Conservation (phyloP, 2,888 invertebrate genomes). For the Cryptophagus acutangulus region DNA sequence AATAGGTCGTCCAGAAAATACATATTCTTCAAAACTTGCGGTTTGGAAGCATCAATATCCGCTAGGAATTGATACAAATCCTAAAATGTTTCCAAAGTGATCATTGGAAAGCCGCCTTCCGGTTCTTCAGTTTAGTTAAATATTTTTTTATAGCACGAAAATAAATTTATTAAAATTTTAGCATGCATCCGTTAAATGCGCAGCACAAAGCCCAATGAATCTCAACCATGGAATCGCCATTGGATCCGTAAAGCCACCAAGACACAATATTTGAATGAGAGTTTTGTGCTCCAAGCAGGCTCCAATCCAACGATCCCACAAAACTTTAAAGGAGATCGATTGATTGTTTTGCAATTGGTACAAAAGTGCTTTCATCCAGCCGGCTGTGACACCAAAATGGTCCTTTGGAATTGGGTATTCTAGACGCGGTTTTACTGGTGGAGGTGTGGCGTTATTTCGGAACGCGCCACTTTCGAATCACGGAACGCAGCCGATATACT, state of each 20-base stretch:
- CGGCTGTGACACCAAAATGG: constrained; percentile 72
- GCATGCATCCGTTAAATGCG: constrained; percentile 59
- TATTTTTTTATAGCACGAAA: constrained; percentile 5
- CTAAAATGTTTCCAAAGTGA: constrained; percentile 60
- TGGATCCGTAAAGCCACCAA: constrained; percentile 64
- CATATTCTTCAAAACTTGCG: constrained; percentile 37
- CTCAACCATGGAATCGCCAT: constrained; percentile 64
- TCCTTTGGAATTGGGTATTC: constrained; percentile 68
- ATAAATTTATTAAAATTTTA: constrained; percentile 1
- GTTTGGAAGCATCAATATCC: constrained; percentile 52
- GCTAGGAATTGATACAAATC: constrained; percentile 58
- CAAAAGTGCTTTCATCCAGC: constrained; percentile 71
- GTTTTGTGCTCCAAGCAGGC: constrained; percentile 61
- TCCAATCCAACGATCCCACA: constrained; percentile 58
- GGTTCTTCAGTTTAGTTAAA: constrained; percentile 72
- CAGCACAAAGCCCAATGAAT: constrained; percentile 70
- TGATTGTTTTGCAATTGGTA: constrained; percentile 60
- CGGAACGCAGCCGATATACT: no score
- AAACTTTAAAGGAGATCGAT: constrained; percentile 42
- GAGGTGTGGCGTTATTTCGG: no score
- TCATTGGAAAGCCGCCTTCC: constrained; percentile 74
- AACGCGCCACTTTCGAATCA: no score
- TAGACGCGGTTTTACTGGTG: constrained; percentile 73
- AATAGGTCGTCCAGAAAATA: constrained; percentile 42
- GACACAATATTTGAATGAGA: constrained; percentile 62